A percentile compares a stretch with the other conserved stretches of the same genome.
Evolutionary conservation across 2,888 invertebrate genomes (phyloP).

Genomic region (Lumbricus terrestris): DNA sequence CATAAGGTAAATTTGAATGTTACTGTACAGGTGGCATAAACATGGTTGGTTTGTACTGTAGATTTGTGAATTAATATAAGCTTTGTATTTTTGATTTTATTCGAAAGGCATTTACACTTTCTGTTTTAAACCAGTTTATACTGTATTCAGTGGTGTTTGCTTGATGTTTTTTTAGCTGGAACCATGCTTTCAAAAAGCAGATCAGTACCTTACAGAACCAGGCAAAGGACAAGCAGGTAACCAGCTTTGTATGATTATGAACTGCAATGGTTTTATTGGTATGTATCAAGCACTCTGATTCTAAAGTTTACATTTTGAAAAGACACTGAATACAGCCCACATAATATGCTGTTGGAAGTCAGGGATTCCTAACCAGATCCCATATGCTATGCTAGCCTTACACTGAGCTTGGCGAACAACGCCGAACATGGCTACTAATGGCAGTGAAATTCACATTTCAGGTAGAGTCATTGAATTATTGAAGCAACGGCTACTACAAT

Average conservation of each 20-base stretch:
- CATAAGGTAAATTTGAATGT: neutral
- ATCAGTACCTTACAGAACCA: slow-evolving; percentile 76
- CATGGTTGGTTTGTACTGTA: neutral
- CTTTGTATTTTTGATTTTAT: neutral
- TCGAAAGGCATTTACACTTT: neutral
- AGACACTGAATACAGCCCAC: too few relatives aligned
- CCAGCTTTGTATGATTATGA: neutral
- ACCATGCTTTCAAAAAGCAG: slow-evolving; percentile 78
- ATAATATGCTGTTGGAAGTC: too few relatives aligned
- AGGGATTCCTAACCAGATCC: too few relatives aligned
- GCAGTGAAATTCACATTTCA: too few relatives aligned
- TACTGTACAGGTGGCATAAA: neutral
- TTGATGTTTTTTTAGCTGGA: slow-evolving; percentile 24
- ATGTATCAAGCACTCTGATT: neutral
- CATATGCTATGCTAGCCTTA: too few relatives aligned
- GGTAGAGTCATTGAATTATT: too few relatives aligned
- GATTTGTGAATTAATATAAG: neutral
- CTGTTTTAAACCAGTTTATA: neutral
- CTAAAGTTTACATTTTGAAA: neutral
- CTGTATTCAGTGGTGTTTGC: neutral
- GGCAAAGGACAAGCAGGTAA: slow-evolving; percentile 77
- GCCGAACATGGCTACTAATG: too few relatives aligned
- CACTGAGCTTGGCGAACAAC: too few relatives aligned
- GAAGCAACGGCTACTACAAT: too few relatives aligned
- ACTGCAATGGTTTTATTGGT: neutral